Evolutionary conservation across 2,797 vertebrate species (phyloP).

Genomic region (Thamnophis elegans): DNA sequence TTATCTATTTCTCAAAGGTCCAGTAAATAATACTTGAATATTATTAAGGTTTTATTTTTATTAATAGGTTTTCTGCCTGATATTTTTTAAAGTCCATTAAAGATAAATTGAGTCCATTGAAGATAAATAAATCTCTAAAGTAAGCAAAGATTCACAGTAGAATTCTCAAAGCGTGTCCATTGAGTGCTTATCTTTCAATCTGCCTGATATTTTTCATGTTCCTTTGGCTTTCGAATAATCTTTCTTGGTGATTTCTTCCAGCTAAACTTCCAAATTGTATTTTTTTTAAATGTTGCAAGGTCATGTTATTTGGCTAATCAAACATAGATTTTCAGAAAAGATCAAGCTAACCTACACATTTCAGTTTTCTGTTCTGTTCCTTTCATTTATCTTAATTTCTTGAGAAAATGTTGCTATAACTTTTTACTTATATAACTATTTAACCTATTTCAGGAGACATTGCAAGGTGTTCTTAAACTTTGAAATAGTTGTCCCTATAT

Average conservation of each 20-base stretch:
- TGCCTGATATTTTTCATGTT: not conserved
- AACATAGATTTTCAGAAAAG: not conserved
- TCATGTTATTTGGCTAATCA: not conserved
- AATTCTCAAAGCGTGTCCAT: conserved; percentile 67
- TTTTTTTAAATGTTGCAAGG: not conserved
- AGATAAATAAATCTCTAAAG: conserved; percentile 68
- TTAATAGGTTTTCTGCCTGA: conserved; percentile 54
- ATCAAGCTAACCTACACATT: not conserved
- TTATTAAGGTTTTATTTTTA: not conserved
- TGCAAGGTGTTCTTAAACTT: not conserved
- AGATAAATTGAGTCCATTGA: conserved; percentile 66
- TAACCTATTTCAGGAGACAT: not conserved
- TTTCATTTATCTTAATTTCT: not conserved
- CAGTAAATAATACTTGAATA: not conserved
- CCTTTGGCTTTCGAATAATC: not conserved
- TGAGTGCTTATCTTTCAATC: not conserved
- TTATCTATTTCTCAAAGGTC: not conserved
- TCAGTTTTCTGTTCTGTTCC: not conserved
- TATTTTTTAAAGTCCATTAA: conserved; percentile 63
- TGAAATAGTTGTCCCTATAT: not conserved
- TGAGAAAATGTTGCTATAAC: not conserved
- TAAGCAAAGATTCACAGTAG: conserved; percentile 66
- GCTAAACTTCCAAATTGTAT: not conserved
- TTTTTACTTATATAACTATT: not conserved
- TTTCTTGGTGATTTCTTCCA: not conserved